These are phyloP conservation scores for Eubucco bourcierii DNA, from an alignment of 2,113 vertebrate species.

Conservation along the genomic window DNA sequence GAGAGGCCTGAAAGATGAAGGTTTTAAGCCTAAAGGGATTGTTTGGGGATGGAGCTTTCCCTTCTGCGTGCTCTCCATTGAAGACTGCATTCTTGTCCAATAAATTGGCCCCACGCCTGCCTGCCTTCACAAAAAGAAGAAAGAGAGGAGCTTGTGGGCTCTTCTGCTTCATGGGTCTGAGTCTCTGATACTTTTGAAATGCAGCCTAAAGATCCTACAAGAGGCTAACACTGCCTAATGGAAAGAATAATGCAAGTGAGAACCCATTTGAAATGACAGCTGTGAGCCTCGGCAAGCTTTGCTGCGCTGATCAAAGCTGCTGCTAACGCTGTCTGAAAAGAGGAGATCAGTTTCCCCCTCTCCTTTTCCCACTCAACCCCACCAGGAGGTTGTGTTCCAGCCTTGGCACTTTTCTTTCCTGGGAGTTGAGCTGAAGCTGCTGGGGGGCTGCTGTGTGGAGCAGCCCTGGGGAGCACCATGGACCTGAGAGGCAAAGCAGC, in stretches of 20 bases:
- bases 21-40: slow-evolving; percentile 39
- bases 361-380: neutral
- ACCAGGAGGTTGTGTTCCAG: neutral
- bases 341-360: neutral
- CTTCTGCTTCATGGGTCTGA: slow-evolving; percentile 44
- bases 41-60: slow-evolving; percentile 52
- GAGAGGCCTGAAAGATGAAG: slow-evolving; percentile 33
- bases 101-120: slow-evolving; percentile 51
- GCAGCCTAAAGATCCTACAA: slow-evolving; percentile 56
- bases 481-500: accelerated
- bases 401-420: neutral
- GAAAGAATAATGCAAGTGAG: slow-evolving; percentile 50
- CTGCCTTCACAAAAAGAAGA: neutral
- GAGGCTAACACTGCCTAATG: slow-evolving; percentile 45
- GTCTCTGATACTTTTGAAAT: slow-evolving; percentile 46
- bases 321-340: neutral
- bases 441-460: accelerated
- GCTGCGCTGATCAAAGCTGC: slow-evolving; percentile 31
- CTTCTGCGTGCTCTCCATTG: slow-evolving; percentile 12
- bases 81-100: slow-evolving; percentile 7
- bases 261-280: slow-evolving; percentile 52
- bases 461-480: accelerated
- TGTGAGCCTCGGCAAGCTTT: slow-evolving; percentile 11
- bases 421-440: neutral
- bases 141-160: neutral